These are phyloP conservation scores for Pterocles burchelli DNA, from an alignment of 2,113 vertebrate species.

Conservation along the genomic window DNA sequence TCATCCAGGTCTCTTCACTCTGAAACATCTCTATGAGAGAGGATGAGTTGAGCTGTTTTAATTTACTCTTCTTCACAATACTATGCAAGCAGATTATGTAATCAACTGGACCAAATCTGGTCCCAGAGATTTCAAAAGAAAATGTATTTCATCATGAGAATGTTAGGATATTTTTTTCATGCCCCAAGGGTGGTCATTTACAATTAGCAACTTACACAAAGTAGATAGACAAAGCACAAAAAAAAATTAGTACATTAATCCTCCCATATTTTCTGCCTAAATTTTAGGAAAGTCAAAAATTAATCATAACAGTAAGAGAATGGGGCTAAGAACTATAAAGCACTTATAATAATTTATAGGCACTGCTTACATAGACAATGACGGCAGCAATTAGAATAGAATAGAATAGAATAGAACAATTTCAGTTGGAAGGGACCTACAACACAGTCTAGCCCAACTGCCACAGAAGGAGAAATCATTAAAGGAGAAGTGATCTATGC, in stretches of 20 bases:
- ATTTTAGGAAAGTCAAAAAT: not conserved
- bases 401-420: not conserved
- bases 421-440: not conserved
- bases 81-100: not conserved
- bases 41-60: not conserved
- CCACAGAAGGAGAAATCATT: not conserved
- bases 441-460: not conserved
- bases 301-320: not conserved
- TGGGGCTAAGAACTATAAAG: not conserved
- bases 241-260: not conserved
- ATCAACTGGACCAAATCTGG: not conserved
- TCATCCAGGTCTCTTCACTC: not conserved
- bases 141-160: not conserved
- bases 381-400: not conserved
- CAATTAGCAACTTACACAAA: not conserved
- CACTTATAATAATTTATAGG: not conserved
- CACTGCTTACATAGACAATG: not conserved
- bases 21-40: not conserved
- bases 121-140: not conserved
- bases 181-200: not conserved
- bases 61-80: not conserved
- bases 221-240: not conserved
- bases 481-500: not conserved
- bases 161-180: not conserved
- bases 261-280: not conserved